Evolutionary conservation across 2,888 invertebrate species (phyloP), one percentile per base, ranked within the genome.

Genomic region (Maniola hyperantus): DNA sequence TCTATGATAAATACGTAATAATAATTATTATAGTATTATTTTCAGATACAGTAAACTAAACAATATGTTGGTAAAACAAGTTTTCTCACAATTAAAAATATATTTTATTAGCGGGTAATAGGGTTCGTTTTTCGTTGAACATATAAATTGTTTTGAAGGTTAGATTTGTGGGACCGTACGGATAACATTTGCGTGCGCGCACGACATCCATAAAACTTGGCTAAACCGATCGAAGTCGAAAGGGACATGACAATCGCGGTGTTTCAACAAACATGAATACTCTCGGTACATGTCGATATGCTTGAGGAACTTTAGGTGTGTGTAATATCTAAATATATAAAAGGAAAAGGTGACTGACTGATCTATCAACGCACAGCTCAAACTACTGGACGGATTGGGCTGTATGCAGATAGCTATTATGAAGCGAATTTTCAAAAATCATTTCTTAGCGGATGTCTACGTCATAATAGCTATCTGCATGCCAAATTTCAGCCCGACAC

Each of bases 191-290:
- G 80, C 82, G 79, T 77, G 77, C 76, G 77, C 77, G 77, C 84
- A 82, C 83, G 84, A 84, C 77, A 77, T 60, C 75, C 80, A 82
- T 86, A 86, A 86, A 85, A 74, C 74, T 74, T 67, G 65, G 72
- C 74, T 74, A 74, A 77, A 72, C 74, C 78, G 79, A 80, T 76
- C 76, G 70, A 70, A 68, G 71, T 75, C 76, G 74, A 74, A 78
- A 77, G 76, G 74, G 79, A 84, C 83, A 85, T 79, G 81, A 82
- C 81, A 81, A 81, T 80, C 76, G 80, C 74, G 71, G 74, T 79
- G 74, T 63, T 76, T 71, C 68, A 76, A 76, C 79, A 74, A 66
- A 75, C 77, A 66, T 64, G 53, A 77, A 64, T 46, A 61, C 61
- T 64, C 63, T 39, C 13, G 50, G 44, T 60, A 63, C 55, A 60